These are phyloP conservation scores for Patella ulyssiponensis DNA, from an alignment of 2,888 invertebrate species.

Conservation along the genomic window DNA sequence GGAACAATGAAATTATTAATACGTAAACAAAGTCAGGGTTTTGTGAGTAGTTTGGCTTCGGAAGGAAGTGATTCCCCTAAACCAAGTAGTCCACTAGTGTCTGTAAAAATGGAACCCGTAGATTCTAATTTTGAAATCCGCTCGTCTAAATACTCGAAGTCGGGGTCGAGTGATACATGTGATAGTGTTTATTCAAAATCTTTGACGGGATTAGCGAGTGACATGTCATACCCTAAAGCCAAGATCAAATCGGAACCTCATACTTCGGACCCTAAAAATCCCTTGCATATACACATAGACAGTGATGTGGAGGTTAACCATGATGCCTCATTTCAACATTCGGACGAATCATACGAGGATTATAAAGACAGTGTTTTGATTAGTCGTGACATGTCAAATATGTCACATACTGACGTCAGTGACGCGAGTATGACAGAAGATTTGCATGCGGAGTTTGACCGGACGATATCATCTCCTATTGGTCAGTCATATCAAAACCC, in stretches of 20 bases:
- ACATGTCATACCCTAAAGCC: neutral
- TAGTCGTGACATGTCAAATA: constrained; percentile 4
- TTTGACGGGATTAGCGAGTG: neutral
- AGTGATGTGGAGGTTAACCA: neutral
- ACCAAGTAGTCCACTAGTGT: constrained; percentile 11
- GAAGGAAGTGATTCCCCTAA: constrained; percentile 18
- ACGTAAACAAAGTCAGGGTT: constrained; percentile 52
- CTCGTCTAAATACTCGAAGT: constrained; percentile 5
- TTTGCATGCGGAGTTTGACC: neutral
- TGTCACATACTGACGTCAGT: constrained; percentile 5
- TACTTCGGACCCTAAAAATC: neutral
- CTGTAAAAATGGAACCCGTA: constrained; percentile 26
- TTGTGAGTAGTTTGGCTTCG: constrained; percentile 43
- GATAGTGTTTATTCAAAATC: neutral
- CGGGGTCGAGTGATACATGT: neutral
- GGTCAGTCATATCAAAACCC: neutral
- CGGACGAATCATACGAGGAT: constrained; percentile 2
- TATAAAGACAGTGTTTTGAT: constrained; percentile 10
- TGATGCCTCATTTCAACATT: constrained; percentile 2
- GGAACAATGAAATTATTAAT: constrained; percentile 50
- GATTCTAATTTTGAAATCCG: neutral
- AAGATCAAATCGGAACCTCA: neutral
- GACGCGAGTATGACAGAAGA: neutral
- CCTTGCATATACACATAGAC: neutral
- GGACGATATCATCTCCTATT: neutral